A percentile compares a stretch with the other conserved stretches of the same genome.
Evolutionary conservation across 1,140 invertebrate species (phyloP).

Genomic region (Saccostrea echinata): DNA sequence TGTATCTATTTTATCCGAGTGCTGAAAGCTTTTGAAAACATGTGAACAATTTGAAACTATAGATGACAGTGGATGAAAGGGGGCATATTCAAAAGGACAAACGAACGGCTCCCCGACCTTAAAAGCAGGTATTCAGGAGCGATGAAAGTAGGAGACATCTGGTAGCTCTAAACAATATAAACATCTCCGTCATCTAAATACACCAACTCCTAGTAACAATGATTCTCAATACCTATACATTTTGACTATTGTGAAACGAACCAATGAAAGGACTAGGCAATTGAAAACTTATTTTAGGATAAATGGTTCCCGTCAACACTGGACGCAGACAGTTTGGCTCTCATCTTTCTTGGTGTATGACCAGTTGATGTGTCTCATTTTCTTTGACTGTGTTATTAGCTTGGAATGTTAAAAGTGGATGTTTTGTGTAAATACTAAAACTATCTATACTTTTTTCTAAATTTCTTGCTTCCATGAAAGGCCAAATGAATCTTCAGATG

Average conservation of each 20-base stretch:
- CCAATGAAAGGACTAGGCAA: conserved; percentile 15
- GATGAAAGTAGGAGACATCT: conserved; percentile 31
- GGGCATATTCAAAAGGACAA: conserved; percentile 29
- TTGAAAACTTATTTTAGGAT: conserved; percentile 28
- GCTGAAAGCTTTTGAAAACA: conserved; percentile 44
- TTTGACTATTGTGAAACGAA: conserved; percentile 37
- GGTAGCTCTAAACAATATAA: conserved; percentile 17
- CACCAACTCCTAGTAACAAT: conserved; percentile 19
- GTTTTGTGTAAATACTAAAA: too few relatives aligned
- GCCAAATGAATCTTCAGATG: too few relatives aligned
- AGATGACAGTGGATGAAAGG: conserved; percentile 39
- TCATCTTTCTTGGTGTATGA: neutral
- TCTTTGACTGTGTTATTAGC: neutral
- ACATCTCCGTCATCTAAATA: conserved; percentile 15
- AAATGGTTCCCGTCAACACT: neutral
- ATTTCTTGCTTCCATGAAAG: too few relatives aligned
- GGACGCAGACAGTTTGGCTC: neutral
- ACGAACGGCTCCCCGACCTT: conserved; percentile 25
- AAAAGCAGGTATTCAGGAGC: conserved; percentile 41
- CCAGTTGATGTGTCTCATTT: neutral
- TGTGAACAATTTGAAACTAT: conserved; percentile 47
- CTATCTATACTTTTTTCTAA: too few relatives aligned
- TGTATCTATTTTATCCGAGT: conserved; percentile 36
- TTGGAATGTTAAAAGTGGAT: neutral
- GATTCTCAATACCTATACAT: conserved; percentile 26